Base-by-base conservation (phyloP, 2,797 vertebrate genomes). In the Cephalopachus bancanus region DNA sequence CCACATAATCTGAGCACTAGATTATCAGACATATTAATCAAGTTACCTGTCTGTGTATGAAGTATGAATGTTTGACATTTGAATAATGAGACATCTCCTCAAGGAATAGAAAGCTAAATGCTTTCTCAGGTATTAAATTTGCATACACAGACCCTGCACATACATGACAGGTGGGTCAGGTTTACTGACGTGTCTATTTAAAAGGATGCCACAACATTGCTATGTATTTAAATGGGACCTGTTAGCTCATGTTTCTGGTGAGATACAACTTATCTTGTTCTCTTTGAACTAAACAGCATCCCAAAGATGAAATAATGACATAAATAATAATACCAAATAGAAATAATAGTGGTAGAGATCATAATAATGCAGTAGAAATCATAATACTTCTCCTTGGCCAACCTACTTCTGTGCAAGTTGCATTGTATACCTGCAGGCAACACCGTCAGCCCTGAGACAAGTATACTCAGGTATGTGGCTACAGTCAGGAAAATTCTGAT, bases 61-160 rank as follows among this genome's bases (percentile, higher is more conserved):
- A 85, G 81, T 75, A 51, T 1, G 84, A 20, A 26, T 2, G 2
- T 28, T 67, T 4, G 14, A 37, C 33, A 26, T 86, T 60, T 92
- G 11, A 83, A 94, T 30, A 88, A 92, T 69, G 16, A 92, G 28
- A 81, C 26, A 10, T 81, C 26, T 89, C 37, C 62, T 78, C 33
- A 86, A 55, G 24, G 20, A 49, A 10, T 92, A 64, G 26, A 81
- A 95, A 91, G 83, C 5, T 67, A 51, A 59, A 24, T 59, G 74
- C 78, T 79, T 91, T 89, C 62, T 62, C 76, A 33, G 12, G 44
- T 90, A 69, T 33, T 55, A 84, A 79, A 53, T 94, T 84, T 91
- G 4, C 69, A 69, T 16, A 64, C 57, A 59, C 90, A 51, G 28
- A 28, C 65, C 69, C 22, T 59, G 33, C 33, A 8, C 53, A 59